These are phyloP conservation scores for Scrobipalpa atriplicella DNA, from an alignment of 2,888 invertebrate genomes.

Conservation along the genomic window DNA sequence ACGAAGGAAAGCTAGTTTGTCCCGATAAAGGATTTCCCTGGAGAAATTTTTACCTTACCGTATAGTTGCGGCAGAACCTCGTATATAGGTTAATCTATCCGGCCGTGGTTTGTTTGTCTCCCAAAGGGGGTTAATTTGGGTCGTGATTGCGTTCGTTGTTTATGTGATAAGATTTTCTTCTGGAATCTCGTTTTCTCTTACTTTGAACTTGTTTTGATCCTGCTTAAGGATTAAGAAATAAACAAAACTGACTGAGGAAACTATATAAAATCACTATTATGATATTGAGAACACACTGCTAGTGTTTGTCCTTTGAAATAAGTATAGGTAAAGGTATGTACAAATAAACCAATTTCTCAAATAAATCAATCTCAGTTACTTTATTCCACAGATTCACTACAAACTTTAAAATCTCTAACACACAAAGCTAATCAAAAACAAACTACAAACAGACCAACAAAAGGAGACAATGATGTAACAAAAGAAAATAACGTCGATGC, in stretches of 20 bases:
- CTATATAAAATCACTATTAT: too few species aligned
- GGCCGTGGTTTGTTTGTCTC: constrained; percentile 18
- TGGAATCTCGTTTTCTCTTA: neutral
- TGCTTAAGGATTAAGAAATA: too few species aligned
- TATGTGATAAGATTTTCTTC: neutral
- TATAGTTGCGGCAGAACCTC: constrained; percentile 9
- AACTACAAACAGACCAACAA: constrained; percentile 13
- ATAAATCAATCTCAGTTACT: too few species aligned
- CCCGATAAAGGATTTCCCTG: constrained; percentile 38
- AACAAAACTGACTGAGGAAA: too few species aligned
- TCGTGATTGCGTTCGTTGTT: constrained; percentile 8
- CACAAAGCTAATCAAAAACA: neutral
- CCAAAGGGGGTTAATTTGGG: constrained; percentile 20
- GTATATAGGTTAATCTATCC: constrained; percentile 24
- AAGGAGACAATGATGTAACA: constrained; percentile 34
- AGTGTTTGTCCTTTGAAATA: too few species aligned
- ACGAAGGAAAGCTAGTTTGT: neutral
- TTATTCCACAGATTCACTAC: neutral
- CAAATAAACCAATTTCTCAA: too few species aligned
- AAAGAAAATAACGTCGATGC: constrained; percentile 56
- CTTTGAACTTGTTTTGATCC: neutral
- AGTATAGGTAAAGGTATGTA: too few species aligned
- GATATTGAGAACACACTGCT: too few species aligned
- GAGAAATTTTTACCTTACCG: constrained; percentile 40
- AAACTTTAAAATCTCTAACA: neutral